phyloP scores from a whole-genome alignment of 2,888 invertebrate species.

The Choreutis nemorana region DNA sequence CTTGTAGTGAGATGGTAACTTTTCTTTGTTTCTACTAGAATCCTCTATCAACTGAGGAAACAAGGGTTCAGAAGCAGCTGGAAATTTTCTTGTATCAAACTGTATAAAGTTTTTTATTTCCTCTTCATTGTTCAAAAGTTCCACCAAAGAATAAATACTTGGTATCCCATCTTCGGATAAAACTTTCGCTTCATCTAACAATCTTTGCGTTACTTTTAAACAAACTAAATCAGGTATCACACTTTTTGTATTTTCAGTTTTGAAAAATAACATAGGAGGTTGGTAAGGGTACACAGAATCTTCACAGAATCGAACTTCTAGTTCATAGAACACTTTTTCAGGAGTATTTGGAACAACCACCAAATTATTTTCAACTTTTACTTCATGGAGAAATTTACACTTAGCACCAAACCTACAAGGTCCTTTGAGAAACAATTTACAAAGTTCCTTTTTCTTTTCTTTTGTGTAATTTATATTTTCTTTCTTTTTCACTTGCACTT shows the following conservation, averaged over 20 bases:
- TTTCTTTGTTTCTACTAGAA: constrained; percentile 21
- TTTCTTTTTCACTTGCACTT: constrained; percentile 44
- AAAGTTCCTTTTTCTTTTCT: constrained; percentile 65
- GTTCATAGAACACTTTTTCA: constrained; percentile 62
- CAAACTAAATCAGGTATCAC: constrained; percentile 71
- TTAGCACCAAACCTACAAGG: constrained; percentile 77
- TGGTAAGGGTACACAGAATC: constrained; percentile 78
- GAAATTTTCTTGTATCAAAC: constrained; percentile 58
- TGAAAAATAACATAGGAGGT: constrained; percentile 75
- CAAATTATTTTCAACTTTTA: constrained; percentile 32
- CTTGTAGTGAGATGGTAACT: constrained; percentile 70
- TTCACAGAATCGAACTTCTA: constrained; percentile 79
- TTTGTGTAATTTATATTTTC: constrained; percentile 44
- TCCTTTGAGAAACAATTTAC: constrained; percentile 70
- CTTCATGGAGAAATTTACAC: constrained; percentile 77
- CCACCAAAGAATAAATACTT: constrained; percentile 75
- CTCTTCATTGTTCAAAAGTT: constrained; percentile 74
- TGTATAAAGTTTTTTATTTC: constrained; percentile 69
- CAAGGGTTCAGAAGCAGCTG: constrained; percentile 60
- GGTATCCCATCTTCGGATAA: constrained; percentile 75
- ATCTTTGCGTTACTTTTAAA: constrained; percentile 70
- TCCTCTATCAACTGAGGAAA: constrained; percentile 68
- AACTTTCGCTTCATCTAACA: constrained; percentile 73
- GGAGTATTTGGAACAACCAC: constrained; percentile 25
- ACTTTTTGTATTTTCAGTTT: constrained; percentile 62